Conservation (phyloP, 2,888 invertebrate genomes). For the Branchipolynoe longqiensis region DNA sequence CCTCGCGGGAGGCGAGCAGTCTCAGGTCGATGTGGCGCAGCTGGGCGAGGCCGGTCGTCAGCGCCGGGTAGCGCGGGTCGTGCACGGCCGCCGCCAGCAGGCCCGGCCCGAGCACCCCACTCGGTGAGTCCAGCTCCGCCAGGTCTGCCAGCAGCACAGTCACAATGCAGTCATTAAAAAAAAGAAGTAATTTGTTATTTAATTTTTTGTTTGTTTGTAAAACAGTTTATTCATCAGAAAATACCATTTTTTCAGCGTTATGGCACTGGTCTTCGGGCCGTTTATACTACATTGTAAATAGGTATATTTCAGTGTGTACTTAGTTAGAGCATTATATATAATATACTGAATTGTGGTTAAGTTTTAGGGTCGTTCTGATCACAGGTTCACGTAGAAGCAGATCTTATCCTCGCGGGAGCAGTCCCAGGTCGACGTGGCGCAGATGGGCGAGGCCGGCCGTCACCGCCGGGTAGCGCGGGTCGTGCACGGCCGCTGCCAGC, state of each 20-base stretch:
- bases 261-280: no score
- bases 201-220: no score
- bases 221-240: no score
- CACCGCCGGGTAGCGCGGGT: slow-evolving; percentile 23
- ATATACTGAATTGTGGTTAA: no score
- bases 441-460: slow-evolving; percentile 11
- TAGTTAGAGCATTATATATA: no score
- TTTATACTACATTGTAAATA: no score
- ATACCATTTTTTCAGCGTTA: no score
- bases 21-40: slow-evolving; percentile 70
- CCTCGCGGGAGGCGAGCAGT: slow-evolving; percentile 68
- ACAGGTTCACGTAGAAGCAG: slow-evolving; percentile 80
- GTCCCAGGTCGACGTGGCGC: slow-evolving; percentile 70
- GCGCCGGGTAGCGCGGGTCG: slow-evolving; percentile 17
- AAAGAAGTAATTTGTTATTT: no score
- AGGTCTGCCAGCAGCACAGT: neutral
- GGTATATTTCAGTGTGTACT: no score
- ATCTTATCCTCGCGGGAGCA: slow-evolving; percentile 70
- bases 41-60: neutral
- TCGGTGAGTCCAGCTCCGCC: slow-evolving; percentile 23
- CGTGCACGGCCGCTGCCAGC: slow-evolving; percentile 11
- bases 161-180: no score
- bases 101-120: neutral
- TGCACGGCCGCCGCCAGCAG: slow-evolving; percentile 14
- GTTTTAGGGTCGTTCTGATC: no score